phyloP scores from a whole-genome alignment of 1,140 invertebrate species.

The Hyles euphorbiae region DNA sequence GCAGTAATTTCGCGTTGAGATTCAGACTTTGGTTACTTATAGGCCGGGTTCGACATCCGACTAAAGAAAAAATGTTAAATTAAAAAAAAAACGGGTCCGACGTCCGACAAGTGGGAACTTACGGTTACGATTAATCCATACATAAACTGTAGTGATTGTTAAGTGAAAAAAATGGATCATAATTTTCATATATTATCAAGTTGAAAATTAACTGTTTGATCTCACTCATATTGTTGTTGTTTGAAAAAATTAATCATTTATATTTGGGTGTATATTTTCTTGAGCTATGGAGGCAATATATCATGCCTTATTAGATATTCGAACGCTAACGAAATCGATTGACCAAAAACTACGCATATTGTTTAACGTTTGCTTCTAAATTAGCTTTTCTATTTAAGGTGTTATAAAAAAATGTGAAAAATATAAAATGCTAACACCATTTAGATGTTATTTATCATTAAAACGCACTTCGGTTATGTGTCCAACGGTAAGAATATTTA shows the following conservation, averaged over 20 bases:
- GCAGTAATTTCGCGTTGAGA: no score
- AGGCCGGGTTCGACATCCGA: no score
- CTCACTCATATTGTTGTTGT: constrained; percentile 38
- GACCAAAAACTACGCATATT: constrained; percentile 38
- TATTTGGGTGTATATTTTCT: constrained; percentile 24
- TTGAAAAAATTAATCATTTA: constrained; percentile 18
- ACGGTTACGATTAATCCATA: no score
- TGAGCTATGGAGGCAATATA: constrained; percentile 38
- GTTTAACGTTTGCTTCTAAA: constrained; percentile 44
- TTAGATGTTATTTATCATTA: constrained; percentile 17
- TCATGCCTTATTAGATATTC: constrained; percentile 37
- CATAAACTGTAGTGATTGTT: no score
- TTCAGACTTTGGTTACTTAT: no score
- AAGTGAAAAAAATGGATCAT: no score
- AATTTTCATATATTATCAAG: not conserved
- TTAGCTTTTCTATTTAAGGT: constrained; percentile 52
- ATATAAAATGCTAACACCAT: constrained; percentile 30
- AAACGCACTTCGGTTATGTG: constrained; percentile 46
- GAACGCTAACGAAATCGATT: constrained; percentile 35
- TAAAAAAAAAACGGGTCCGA: no score
- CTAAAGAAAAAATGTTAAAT: no score
- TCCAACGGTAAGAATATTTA: constrained; percentile 50
- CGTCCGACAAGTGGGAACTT: no score
- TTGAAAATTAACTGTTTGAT: constrained; percentile 31
- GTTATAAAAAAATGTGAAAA: constrained; percentile 32